Base-by-base conservation (phyloP, 2,888 invertebrate species). In the Ditylenchus weischeri region DNA sequence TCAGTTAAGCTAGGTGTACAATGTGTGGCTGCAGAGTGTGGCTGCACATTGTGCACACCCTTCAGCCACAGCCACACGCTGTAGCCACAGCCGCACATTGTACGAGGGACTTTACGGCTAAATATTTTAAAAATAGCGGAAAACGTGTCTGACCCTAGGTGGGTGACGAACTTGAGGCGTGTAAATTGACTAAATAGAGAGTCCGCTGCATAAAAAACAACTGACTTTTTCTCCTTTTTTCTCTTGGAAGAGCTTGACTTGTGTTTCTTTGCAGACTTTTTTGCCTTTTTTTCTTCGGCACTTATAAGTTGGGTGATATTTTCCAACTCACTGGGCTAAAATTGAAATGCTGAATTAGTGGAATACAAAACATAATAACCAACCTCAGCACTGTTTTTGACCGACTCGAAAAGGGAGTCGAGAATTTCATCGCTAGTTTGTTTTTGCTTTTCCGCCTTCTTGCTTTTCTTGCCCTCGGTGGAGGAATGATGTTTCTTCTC, bases 401-500 rank as follows among this genome's bases (percentile, higher is more conserved):
- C 43, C 21, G 68, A 66, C 10, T 68, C 15, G 11, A 67, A 62
- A 19, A 67, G 38, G 10, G 68, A 69, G 18, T 51, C 68, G 18
- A 67, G 59, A 35, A 67, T 69, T 19, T 67, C 68, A 49, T 67
- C 67, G 68, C 67, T 67, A 10, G 66, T 69, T n/a, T 35, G 23
- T 21, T 38, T 35, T 19, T 38, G 13, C 21, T 35, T 35, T 15
- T 29, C 59, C 19, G 59, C 21, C 11, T 35, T 59, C 43, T 59
- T 36, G 21, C 36, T 36, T 36, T 35, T 59, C 11, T 59, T 59
- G 3, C 43, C 19, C 2, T 59, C 59, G 7, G 19, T 21, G 21
- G 36, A 13, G 19, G 15, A 29, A 59, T 35, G 43, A 19, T n/a
- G 59, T 11, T 59, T 59, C n/a, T 59, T 59, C 36, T 59, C 36